Evolutionary conservation across 2,113 vertebrate genomes (phyloP), one percentile per base, ranked within the genome.

Genomic region (Forbesichthys papilliferus): DNA sequence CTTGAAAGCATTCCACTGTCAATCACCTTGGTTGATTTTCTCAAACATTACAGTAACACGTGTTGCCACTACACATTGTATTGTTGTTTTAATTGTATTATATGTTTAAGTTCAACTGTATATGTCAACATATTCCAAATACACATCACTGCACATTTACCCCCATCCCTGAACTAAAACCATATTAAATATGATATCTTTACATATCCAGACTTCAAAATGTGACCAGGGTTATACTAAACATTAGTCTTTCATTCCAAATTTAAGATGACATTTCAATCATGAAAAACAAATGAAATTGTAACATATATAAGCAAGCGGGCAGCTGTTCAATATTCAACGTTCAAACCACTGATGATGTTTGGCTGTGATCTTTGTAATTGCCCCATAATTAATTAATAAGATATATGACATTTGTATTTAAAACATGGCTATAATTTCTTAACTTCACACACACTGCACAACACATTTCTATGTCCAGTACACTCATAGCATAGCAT

Each of bases 201-300:
- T 54, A 73, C 80, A 80, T 71, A 80, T 80, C 78, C 73, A 75
- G 61, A 71, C 64, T 66, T 82, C 67, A 84, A 61, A 74, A 76
- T 34, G 78, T 63, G 70, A 62, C 52, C 74, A 70, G 73, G 73
- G 36, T 42, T 42, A 42, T 7, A 75, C 61, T 66, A 65, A 64
- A 76, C 57, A 80, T 16, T 8, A 36, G 14, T 8, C 18, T 73
- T 56, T 67, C 9, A 72, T 42, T 42, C 36, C 72, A 79, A 78
- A 80, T 74, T 34, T 47, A 72, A 78, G 71, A 20, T 11, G 11
- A 33, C 57, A 68, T 69, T 20, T 64, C 48, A 47, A 68, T 66
- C 72, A 79, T 79, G 79, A 76, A 76, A 27, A 77, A 48, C 11
- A 58, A 47, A 59, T 69, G 77, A 52, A 82, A 79, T 86, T 42